Conservation (phyloP, 2,797 vertebrate genomes). For the Florisuga fusca region DNA sequence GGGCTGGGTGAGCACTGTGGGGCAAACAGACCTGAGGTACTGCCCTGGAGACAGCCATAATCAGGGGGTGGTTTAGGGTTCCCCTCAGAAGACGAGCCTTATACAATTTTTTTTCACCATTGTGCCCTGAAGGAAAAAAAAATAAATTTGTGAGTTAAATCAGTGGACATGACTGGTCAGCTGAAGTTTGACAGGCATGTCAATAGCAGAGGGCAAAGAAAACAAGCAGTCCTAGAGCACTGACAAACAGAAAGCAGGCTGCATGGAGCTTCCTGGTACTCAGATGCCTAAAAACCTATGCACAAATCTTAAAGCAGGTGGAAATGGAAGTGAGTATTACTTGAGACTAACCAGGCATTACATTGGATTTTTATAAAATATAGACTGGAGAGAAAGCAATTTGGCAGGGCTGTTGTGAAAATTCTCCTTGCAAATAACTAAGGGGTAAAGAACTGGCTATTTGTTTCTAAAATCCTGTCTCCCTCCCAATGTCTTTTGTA, state of each 20-base stretch:
- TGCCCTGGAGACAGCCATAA: rapidly evolving
- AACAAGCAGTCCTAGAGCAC: not conserved
- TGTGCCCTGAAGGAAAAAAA: not conserved
- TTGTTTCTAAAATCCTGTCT: not conserved
- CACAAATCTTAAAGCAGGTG: not conserved
- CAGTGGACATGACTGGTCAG: not conserved
- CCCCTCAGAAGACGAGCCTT: not conserved
- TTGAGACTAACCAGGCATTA: not conserved
- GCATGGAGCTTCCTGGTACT: not conserved
- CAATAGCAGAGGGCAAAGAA: not conserved
- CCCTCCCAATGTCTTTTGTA: not conserved
- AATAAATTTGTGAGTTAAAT: not conserved
- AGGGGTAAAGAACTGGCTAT: not conserved
- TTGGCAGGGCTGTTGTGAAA: not conserved
- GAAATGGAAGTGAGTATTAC: not conserved
- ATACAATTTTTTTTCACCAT: not conserved
- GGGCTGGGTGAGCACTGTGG: rapidly evolving
- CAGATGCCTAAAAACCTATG: not conserved
- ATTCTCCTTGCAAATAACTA: not conserved
- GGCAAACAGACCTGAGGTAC: not conserved
- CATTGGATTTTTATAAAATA: not conserved
- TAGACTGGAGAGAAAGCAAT: not conserved
- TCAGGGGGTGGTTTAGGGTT: not conserved
- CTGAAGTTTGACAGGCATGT: not conserved
- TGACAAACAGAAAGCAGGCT: not conserved